These are phyloP conservation scores for Leucoraja erinaceus DNA, from an alignment of 2,113 vertebrate species.

Conservation along the genomic window DNA sequence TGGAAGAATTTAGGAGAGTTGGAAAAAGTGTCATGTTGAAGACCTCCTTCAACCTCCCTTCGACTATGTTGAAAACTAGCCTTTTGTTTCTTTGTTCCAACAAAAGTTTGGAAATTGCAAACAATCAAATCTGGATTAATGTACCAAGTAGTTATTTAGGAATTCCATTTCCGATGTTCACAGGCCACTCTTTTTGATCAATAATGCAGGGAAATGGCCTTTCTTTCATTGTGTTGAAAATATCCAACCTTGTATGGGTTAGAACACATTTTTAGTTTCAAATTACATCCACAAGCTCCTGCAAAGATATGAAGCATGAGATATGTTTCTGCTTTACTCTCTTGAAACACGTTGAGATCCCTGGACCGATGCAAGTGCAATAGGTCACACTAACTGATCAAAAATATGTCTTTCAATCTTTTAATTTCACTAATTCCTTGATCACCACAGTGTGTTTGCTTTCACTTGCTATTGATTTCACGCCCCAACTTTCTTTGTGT, in stretches of 20 bases:
- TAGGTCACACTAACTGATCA: not conserved
- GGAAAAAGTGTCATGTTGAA: too few relatives aligned
- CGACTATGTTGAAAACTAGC: too few relatives aligned
- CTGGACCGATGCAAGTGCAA: not conserved
- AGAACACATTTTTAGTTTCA: not conserved
- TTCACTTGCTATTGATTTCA: not conserved
- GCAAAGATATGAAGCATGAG: not conserved
- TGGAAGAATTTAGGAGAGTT: too few relatives aligned
- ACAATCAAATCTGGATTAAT: not conserved
- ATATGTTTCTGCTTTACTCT: not conserved
- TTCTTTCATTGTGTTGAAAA: not conserved
- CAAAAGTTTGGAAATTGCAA: not conserved
- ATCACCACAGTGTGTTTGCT: not conserved
- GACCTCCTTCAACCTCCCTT: too few relatives aligned
- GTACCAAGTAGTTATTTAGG: not conserved
- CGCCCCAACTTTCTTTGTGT: not conserved
- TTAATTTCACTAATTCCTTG: not conserved
- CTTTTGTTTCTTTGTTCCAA: not conserved
- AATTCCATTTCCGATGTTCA: not conserved
- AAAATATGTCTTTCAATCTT: not conserved
- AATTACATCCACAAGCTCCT: slow-evolving; percentile 1
- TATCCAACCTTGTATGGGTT: not conserved
- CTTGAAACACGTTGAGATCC: not conserved
- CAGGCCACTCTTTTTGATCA: not conserved
- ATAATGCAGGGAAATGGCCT: not conserved